Base-by-base conservation (phyloP, 2,888 invertebrate species). In the Aphrophora alni region DNA sequence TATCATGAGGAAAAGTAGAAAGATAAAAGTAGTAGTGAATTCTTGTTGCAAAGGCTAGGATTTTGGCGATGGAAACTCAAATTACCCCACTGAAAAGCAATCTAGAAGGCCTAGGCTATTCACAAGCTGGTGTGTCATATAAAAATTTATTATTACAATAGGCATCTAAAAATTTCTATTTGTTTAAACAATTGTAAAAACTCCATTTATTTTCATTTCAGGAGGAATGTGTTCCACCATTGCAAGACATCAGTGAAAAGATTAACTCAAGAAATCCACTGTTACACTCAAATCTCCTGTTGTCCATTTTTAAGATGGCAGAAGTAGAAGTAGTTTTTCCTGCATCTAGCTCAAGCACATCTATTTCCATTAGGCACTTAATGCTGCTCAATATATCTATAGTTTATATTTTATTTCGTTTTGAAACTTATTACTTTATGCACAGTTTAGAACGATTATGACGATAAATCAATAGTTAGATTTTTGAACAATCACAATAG, bases 261-360 rank as follows among this genome's bases (percentile, higher is more conserved):
- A 96, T 97, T 87, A 97, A 96, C 90, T 92, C 93, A 74, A 94
- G 95, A 86, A 93, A 95, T 88, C 93, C 95, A 84, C 95, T 96
- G 87, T 93, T 97, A 85, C 94, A 95, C 87, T 95, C 96, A 75
- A 96, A 97, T 88, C 93, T 95, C 82, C 91, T 96, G 51, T 91
- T 97, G 81, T 97, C 97, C 85, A 96, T 97, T 88, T 95, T 97
- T 90, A 97, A 97, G 90, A 95, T 97, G 90, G 96, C 96, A 78
- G 96, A 96, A 90, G 96, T 97, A 78, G 96, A 96, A 89, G 94
- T 96, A 77, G 93, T 84, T 12, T 75, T 84, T 71, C 85, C 85
- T 12, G 84, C 84, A 14, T 80, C 83, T 59, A 83, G 84, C 79
- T 84, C 83, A 77, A 81, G 78, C 70, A 71, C 81, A 75, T 70